Base-by-base conservation (phyloP, 1,140 invertebrate genomes). In the Zaprionus africanus region DNA sequence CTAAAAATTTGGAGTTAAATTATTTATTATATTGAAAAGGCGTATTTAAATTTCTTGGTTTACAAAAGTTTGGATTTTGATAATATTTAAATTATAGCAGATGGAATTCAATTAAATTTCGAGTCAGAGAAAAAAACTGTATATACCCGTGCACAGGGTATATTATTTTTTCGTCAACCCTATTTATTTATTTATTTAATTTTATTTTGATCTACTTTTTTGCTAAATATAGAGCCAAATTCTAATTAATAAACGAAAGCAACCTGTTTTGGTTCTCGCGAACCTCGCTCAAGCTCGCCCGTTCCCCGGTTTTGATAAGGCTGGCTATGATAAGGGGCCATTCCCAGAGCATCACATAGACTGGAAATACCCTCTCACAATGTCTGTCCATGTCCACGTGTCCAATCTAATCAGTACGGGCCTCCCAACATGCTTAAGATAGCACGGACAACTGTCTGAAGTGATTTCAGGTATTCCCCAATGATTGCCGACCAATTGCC, bases 401-500 rank as follows among this genome's bases (percentile, higher is more conserved):
- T 31, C 12, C 5, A 28, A 65, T 71, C 61, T 71, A 38, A 65
- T 71, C 61, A 1, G n/a, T 13, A 5, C 3, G n/a, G 13, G 19
- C 11, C n/a, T 58, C 0, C 3, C 17, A 17, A 13, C 7, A 60
- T 9, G 4, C 31, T n/a, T 41, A 31, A 61, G 61, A 36, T 56
- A 49, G 7, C 19, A 7, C 31, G 17, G 9, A 28, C 41, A 17
- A 17, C 15, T n/a, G 12, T 59, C 31, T 67, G 5, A 73, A 59
- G 34, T 59, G 54, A n/a, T 58, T 73, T 53, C 43, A 28, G 62
- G 62, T 51, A 72, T 72, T 73, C 56, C 63, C 62, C 63, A 66
- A 34, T 59, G 28, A 15, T 17, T 43, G 17, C 15, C 49, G 4
- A 41, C 28, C 36, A 58, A 57, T 51, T 19, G 19, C 4, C 15